Evolutionary conservation across 2,113 vertebrate genomes (phyloP).

Genomic region (Rhombomys opimus): DNA sequence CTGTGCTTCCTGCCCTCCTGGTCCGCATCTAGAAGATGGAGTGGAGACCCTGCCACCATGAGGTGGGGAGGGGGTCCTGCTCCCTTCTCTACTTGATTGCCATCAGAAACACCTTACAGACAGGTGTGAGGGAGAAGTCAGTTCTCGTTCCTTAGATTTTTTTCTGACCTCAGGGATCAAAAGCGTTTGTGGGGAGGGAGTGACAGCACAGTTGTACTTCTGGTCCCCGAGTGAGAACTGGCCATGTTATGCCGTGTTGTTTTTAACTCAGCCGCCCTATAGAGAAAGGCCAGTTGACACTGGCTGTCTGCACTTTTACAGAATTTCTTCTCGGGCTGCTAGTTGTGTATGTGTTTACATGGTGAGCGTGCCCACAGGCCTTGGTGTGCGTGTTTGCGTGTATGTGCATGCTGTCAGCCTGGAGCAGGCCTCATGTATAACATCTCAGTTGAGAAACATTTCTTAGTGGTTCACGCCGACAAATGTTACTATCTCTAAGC

Average conservation of each 20-base stretch:
- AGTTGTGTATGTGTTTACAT: not conserved
- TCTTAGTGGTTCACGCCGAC: constrained; percentile 63
- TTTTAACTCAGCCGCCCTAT: constrained; percentile 24
- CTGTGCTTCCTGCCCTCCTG: not conserved
- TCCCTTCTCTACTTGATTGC: too few species aligned
- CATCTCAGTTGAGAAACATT: constrained; percentile 16
- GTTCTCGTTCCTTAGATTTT: not conserved
- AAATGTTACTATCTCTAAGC: constrained; percentile 76
- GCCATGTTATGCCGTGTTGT: not conserved
- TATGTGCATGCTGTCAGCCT: not conserved
- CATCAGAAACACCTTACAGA: too few species aligned
- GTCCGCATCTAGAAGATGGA: not conserved
- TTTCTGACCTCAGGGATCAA: not conserved
- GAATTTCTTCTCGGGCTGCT: not conserved
- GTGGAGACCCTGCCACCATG: not conserved
- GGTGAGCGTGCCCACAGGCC: not conserved
- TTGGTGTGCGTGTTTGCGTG: constrained; percentile 21
- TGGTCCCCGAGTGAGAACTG: not conserved
- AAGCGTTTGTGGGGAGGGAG: not conserved
- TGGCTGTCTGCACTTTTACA: constrained; percentile 27
- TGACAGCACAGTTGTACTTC: not conserved
- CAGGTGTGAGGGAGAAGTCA: too few species aligned
- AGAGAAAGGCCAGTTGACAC: constrained; percentile 48
- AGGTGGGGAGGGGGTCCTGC: not conserved
- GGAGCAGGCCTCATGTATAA: not conserved